phyloP scores from a whole-genome alignment of 2,797 vertebrate species.

The Trachurus trachurus region DNA sequence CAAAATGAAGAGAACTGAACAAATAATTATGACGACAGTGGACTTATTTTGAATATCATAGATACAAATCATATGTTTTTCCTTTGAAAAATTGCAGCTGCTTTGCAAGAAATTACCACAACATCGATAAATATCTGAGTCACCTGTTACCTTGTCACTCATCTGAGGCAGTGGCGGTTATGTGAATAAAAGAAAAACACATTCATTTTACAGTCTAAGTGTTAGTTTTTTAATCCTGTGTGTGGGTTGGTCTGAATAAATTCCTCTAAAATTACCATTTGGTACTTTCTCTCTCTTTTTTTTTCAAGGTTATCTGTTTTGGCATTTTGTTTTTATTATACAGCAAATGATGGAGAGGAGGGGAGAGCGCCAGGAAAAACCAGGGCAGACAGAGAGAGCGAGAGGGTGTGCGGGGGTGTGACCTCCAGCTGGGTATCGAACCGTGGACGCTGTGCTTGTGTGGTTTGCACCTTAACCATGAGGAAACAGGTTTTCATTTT shows the following conservation, averaged over 20 bases:
- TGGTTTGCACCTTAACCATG: not conserved
- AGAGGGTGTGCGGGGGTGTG: not conserved
- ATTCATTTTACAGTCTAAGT: not conserved
- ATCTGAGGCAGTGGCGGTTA: not conserved
- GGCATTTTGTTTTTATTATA: too few relatives aligned
- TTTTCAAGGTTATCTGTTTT: too few relatives aligned
- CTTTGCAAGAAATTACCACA: not conserved
- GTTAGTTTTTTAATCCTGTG: not conserved
- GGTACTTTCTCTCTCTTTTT: not conserved
- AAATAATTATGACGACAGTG: not conserved
- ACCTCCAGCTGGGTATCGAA: not conserved
- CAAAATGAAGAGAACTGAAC: not conserved
- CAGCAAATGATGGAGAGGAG: too few relatives aligned
- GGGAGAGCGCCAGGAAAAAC: too few relatives aligned
- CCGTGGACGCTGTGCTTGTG: not conserved
- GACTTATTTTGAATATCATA: slow-evolving; percentile 3
- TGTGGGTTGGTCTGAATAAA: not conserved
- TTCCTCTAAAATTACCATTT: not conserved
- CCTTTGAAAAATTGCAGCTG: not conserved
- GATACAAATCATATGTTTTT: not conserved
- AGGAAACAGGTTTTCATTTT: too few relatives aligned
- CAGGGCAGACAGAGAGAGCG: not conserved
- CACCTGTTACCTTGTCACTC: not conserved
- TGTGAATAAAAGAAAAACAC: not conserved
- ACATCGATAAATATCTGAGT: not conserved